Base-by-base conservation (phyloP, 2,888 invertebrate species). In the Zaprionus obscuricornis region DNA sequence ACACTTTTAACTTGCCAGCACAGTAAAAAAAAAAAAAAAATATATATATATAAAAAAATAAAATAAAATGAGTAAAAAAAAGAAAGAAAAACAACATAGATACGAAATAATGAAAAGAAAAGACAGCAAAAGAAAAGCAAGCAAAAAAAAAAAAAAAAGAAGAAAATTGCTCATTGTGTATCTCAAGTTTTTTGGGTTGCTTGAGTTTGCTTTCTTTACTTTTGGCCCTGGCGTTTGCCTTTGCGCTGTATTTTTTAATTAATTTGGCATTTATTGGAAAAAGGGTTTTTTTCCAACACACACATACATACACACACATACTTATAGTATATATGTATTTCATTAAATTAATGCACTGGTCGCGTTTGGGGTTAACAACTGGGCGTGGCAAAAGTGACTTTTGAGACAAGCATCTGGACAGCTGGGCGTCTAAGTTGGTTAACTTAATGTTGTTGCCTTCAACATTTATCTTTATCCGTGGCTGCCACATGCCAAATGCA, bases 231-330 rank as follows among this genome's bases (percentile, higher is more conserved):
- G 58, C 71, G 86, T 70, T 85, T 85, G 66, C 70, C 69, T 78
- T 63, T 52, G 68, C 55, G 79, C 68, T 85, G 85, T 83, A 81
- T 84, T 82, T 82, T 82, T 82, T 86, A 82, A 82, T 82, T 82
- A 86, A 86, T 82, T 82, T 85, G 81, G 86, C 81, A 85, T 82
- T 82, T 82, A 82, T 82, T 85, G 81, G 86, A 66, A 82, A 78
- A 81, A 81, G 76, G 81, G 84, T 72, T 60, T 57, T 14, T 14
- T 29, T 33, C 29, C 69, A 67, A 59, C 71, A 37, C 45, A 16
- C 39, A 22, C 34, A 10, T 29, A 22, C 40, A 14, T 39, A 17
- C 22, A 39, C 33, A 26, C 11, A 10, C n/a, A 3, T n/a, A 27
- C 3, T 11, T 13, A 20, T 6, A 37, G 24, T 33, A 13, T 39